Evolutionary conservation across 1,140 invertebrate species (phyloP).

Genomic region (Telenomus remus): DNA sequence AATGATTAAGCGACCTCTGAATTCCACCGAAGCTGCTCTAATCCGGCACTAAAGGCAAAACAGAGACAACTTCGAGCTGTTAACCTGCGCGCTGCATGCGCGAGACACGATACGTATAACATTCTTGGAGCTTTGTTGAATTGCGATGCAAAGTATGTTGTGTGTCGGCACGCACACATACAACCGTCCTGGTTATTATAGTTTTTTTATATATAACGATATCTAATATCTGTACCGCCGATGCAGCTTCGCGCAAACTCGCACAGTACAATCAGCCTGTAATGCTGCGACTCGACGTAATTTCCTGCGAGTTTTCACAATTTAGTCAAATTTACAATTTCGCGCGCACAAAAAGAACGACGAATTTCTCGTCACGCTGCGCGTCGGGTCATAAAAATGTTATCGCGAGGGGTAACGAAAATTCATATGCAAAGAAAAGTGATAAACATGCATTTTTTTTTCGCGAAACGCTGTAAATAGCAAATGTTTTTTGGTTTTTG

Average conservation of each 20-base stretch:
- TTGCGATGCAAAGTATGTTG: conserved; percentile 28
- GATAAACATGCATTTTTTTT: too few relatives aligned
- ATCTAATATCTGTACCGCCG: conserved; percentile 11
- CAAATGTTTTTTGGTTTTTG: too few relatives aligned
- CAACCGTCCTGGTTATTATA: conserved; percentile 26
- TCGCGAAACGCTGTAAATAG: too few relatives aligned
- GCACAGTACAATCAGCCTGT: conserved; percentile 1
- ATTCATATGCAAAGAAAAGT: too few relatives aligned
- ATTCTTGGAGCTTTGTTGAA: conserved; percentile 20
- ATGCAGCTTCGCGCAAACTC: conserved; percentile 30
- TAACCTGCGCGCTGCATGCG: conserved; percentile 58
- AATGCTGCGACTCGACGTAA: too few relatives aligned
- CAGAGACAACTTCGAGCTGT: conserved; percentile 60
- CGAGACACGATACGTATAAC: conserved; percentile 31
- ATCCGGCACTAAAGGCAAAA: conserved; percentile 68
- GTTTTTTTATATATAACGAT: conserved; percentile 7
- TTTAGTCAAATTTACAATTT: too few relatives aligned
- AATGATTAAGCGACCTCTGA: conserved; percentile 68
- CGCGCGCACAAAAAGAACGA: too few relatives aligned
- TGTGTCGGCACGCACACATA: conserved; percentile 21
- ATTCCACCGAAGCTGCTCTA: conserved; percentile 67
- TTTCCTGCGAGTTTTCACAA: too few relatives aligned
- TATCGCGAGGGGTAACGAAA: too few relatives aligned
- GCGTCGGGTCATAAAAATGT: too few relatives aligned
- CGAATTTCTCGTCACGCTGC: too few relatives aligned